These are phyloP conservation scores for Ataeniobius toweri DNA, from an alignment of 2,797 vertebrate genomes.

Conservation along the genomic window DNA sequence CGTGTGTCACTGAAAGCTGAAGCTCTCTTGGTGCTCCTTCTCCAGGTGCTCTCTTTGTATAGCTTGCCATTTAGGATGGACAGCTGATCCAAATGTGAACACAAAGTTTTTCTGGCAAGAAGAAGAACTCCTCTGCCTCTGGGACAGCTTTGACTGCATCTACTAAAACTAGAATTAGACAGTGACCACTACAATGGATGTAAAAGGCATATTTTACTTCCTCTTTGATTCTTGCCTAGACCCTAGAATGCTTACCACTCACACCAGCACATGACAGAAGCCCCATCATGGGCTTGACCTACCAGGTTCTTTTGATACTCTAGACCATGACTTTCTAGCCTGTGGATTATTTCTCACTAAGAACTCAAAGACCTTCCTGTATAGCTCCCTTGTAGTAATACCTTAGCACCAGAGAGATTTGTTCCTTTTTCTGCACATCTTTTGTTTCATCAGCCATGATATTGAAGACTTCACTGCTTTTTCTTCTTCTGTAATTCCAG, in stretches of 20 bases:
- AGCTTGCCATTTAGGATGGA: neutral
- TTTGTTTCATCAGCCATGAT: no score
- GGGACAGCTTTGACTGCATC: neutral
- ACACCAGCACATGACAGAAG: no score
- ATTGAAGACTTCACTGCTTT: no score
- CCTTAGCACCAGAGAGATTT: no score
- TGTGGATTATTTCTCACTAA: no score
- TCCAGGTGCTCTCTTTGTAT: neutral
- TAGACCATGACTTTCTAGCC: no score
- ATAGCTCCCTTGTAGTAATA: no score
- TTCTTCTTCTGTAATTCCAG: neutral
- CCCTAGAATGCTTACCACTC: neutral
- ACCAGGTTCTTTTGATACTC: no score
- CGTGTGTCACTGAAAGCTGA: neutral
- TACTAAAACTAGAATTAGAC: neutral
- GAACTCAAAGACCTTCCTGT: no score
- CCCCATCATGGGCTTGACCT: neutral
- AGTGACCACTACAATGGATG: neutral
- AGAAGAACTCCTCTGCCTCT: neutral
- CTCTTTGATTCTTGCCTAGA: neutral
- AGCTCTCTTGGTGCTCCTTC: neutral
- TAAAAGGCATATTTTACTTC: neutral
- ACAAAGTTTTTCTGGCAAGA: neutral
- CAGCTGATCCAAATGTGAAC: neutral
- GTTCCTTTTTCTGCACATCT: no score